Percentiles rank a stretch among this genome's conserved stretches.
Conservation (phyloP, 2,113 vertebrate species). For the Meleagris gallopavo region DNA sequence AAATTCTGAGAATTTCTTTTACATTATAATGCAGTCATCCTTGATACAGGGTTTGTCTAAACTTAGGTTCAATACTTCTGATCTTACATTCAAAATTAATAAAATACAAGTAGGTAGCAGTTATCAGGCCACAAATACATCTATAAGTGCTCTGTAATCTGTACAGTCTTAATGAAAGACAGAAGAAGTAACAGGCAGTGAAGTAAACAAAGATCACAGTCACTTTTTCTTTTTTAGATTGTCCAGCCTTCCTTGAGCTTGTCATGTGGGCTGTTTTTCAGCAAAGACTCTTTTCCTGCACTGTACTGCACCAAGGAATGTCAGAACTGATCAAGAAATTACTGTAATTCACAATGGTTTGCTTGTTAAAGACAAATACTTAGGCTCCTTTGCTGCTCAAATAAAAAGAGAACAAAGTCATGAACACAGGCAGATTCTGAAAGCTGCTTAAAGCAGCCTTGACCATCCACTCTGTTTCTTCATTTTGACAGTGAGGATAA, state of each 20-base stretch:
- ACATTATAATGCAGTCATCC: not conserved
- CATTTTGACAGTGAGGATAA: not conserved
- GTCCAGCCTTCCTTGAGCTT: not conserved
- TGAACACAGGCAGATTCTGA: not conserved
- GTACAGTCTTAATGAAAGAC: not conserved
- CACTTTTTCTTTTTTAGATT: not conserved
- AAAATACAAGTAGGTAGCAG: not conserved
- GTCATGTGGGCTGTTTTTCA: not conserved
- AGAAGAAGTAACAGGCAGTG: not conserved
- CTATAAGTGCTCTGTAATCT: not conserved
- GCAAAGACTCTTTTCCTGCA: not conserved
- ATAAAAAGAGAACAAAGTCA: not conserved
- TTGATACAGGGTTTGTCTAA: not conserved
- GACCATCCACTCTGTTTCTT: not conserved
- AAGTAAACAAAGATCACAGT: not conserved
- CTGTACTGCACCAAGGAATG: not conserved
- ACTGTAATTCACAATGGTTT: not conserved
- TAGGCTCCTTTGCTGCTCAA: not conserved
- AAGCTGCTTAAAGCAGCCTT: not conserved
- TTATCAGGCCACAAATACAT: not conserved
- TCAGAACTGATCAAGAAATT: not conserved
- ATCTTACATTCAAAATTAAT: not conserved
- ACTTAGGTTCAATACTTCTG: not conserved
- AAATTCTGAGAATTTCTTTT: not conserved
- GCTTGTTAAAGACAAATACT: not conserved